These are phyloP conservation scores for Nephrotoma appendiculata DNA, from an alignment of 2,888 invertebrate species.

Conservation along the genomic window DNA sequence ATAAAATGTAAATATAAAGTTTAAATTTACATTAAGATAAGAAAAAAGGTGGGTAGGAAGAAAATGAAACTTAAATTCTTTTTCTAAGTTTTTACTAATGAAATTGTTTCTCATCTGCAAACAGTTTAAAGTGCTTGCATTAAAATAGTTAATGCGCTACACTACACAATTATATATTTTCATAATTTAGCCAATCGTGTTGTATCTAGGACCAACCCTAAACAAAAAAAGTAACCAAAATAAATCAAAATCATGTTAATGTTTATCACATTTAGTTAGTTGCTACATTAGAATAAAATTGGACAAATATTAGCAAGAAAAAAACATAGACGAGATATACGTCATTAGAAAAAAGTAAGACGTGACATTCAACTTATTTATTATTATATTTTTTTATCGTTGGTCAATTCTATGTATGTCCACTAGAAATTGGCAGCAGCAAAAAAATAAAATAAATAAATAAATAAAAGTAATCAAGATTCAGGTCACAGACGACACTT, in stretches of 20 bases:
- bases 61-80: no score
- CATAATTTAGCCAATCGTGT: no score
- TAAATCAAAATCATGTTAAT: not conserved
- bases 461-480: not conserved
- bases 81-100: no score
- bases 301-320: not conserved
- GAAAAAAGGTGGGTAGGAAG: no score
- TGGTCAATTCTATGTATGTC: not conserved
- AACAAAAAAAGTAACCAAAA: not conserved
- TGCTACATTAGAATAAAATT: not conserved
- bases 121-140: no score
- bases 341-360: not conserved
- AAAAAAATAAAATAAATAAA: not conserved
- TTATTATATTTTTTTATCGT: not conserved
- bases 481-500: not conserved
- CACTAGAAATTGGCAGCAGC: not conserved
- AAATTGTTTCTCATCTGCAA: no score
- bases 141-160: no score
- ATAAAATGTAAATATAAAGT: not conserved
- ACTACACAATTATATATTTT: no score
- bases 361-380: not conserved
- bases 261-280: not conserved
- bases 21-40: no score
- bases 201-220: no score
- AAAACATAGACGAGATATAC: not conserved